Evolutionary conservation across 1,140 invertebrate genomes (phyloP).

Genomic region (Drosophila persimilis): DNA sequence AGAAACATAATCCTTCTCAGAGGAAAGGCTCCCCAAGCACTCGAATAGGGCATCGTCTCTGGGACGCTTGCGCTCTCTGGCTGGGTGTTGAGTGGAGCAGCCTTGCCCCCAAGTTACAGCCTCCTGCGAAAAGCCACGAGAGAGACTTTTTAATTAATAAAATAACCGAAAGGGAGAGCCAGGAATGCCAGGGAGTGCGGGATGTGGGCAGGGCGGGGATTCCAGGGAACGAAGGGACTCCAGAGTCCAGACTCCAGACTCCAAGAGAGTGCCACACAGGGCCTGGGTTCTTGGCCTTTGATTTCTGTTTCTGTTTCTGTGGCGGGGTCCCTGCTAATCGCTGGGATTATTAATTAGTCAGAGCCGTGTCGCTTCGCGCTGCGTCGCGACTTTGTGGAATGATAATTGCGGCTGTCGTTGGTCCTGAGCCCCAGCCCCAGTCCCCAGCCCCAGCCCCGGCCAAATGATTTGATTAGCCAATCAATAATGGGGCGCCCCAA

Average conservation of each 20-base stretch:
- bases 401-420: conserved; percentile 79
- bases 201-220: no score
- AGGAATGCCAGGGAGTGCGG: background rate
- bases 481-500: conserved; percentile 67
- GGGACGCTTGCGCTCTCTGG: conserved; percentile 19
- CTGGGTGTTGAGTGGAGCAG: conserved; percentile 47
- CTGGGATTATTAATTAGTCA: conserved; percentile 78
- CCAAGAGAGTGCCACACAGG: background rate
- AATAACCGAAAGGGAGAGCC: conserved; percentile 4
- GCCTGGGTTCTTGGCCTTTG: conserved; percentile 3
- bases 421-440: conserved; percentile 16
- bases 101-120: conserved; percentile 49
- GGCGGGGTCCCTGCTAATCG: conserved; percentile 57
- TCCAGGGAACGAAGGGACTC: no score
- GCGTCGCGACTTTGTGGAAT: conserved; percentile 61
- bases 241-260: no score
- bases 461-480: conserved; percentile 81
- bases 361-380: conserved; percentile 14
- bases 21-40: no score
- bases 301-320: no score
- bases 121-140: conserved; percentile 35
- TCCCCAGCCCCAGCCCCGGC: conserved; percentile 24
- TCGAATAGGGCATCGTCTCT: conserved; percentile 10
- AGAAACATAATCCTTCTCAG: no score
- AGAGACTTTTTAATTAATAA: conserved; percentile 72